Base-by-base conservation (phyloP, 1,140 invertebrate genomes). In the Caligus rogercresseyi region DNA sequence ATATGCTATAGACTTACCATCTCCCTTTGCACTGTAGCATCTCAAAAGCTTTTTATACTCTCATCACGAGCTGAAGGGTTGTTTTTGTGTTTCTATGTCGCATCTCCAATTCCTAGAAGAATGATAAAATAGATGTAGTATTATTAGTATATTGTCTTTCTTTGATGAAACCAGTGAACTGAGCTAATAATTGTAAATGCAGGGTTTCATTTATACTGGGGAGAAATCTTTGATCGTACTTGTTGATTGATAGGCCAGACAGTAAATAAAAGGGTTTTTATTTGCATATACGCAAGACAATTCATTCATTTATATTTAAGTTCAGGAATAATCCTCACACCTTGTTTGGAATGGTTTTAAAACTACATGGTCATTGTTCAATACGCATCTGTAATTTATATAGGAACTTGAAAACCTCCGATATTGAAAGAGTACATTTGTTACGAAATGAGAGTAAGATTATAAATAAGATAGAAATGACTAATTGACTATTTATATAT, bases 21-120 rank as follows among this genome's bases (percentile, higher is more conserved):
- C 86, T n/a, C 73, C 89, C 91, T 78, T 96, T 95, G 72, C 85
- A 91, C 74, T 97, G 91, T 54, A 97, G 80, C 90, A 97, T 96
- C 79, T 98, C 93, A 98, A 79, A 67, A 98, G 80, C 76, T 96
- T 97, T 96, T 97, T 70, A 97, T 96, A 74, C 90, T 95, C 71
- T 96, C 93, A 76, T 98, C 93, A 66, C 93, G 80, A 31, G 92
- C 89, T 70, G 86, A 83, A 63, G 97, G 75, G 20, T 93, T 97
- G 76, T 97, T 91, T 76, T 96, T 96, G 76, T 98, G 93, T 4
- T 92, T 94, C 75, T 97, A 92, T 71, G 97, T 92, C 92, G 81
- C 68, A 95, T 77, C 76, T 97, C 93, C 72, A 96, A 75, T 77
- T 95, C 88, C 86, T 89, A 76, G 11, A 75, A 73, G 43, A 51